Evolutionary conservation across 1,140 invertebrate species (phyloP).

Genomic region (Drosophila nigromelanica): DNA sequence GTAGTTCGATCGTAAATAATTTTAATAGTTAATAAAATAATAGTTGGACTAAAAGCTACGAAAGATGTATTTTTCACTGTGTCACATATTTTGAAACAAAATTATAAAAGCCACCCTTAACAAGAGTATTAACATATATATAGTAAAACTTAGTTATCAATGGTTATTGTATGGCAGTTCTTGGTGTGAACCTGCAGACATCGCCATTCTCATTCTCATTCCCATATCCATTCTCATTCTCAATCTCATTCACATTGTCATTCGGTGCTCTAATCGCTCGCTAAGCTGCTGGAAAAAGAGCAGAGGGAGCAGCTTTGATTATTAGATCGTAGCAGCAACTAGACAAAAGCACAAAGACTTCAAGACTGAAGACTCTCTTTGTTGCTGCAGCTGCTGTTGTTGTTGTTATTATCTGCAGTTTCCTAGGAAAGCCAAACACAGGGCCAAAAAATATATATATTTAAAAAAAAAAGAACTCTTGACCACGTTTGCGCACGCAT

Average conservation of each 20-base stretch:
- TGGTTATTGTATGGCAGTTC: constrained; percentile 55
- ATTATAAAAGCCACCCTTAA: neutral
- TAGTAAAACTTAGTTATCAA: constrained; percentile 50
- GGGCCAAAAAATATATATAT: constrained; percentile 18
- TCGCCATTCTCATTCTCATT: constrained; percentile 48
- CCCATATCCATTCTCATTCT: constrained; percentile 28
- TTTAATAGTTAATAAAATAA: neutral
- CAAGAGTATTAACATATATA: constrained; percentile 4
- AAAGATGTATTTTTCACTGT: neutral
- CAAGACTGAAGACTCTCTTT: constrained; percentile 12
- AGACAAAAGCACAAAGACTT: constrained; percentile 31
- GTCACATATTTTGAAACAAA: neutral
- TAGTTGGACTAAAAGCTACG: neutral
- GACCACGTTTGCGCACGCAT: constrained; percentile 74
- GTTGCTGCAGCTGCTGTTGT: constrained; percentile 9
- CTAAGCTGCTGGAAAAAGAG: constrained; percentile 59
- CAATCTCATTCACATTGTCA: constrained; percentile 31
- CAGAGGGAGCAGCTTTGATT: constrained; percentile 54
- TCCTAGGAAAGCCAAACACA: constrained; percentile 60
- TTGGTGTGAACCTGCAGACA: constrained; percentile 66
- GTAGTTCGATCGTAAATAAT: too few relatives aligned
- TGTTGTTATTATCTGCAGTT: constrained; percentile 49
- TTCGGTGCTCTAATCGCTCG: constrained; percentile 58
- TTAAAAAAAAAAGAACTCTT: constrained; percentile 36
- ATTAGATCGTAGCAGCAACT: constrained; percentile 41